These are phyloP conservation scores for Palythoa heliodiscus DNA, from an alignment of 92 coral and sea anemone species.

Conservation along the genomic window DNA sequence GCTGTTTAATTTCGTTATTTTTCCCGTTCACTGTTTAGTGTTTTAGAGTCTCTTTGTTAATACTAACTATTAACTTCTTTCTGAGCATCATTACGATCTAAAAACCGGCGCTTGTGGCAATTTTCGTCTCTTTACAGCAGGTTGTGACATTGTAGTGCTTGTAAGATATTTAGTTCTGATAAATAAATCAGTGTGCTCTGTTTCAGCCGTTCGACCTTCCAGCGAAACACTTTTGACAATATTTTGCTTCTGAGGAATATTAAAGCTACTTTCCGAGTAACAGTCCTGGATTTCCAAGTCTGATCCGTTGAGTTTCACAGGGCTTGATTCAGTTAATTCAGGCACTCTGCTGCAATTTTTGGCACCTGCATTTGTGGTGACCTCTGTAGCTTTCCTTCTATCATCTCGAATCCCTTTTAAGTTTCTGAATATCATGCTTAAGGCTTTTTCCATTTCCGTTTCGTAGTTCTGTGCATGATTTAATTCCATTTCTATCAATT, in stretches of 20 bases:
- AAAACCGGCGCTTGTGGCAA: constrained; percentile 2
- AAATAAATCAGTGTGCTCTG: not conserved
- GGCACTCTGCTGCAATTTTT: not conserved
- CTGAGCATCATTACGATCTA: not conserved
- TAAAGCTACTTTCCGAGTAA: not conserved
- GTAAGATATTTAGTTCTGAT: not conserved
- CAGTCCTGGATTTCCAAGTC: not conserved
- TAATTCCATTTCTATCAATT: not conserved
- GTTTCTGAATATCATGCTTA: constrained; percentile 28
- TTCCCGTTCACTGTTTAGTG: not conserved
- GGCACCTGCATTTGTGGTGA: not conserved
- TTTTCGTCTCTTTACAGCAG: constrained; percentile 1
- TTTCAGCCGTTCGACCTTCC: not conserved
- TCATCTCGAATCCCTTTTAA: constrained; percentile 32
- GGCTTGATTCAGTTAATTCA: not conserved
- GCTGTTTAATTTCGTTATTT: too few species aligned
- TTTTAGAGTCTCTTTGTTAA: not conserved
- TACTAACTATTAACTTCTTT: not conserved
- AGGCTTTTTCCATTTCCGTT: constrained; percentile 41
- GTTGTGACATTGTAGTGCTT: not conserved
- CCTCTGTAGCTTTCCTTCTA: not conserved
- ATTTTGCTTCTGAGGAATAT: not conserved
- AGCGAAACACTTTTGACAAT: not conserved
- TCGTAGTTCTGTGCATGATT: constrained; percentile 23
- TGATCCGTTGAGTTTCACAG: not conserved